Evolutionary conservation across 2,113 vertebrate genomes (phyloP).

Genomic region (Brachyistius frenatus): DNA sequence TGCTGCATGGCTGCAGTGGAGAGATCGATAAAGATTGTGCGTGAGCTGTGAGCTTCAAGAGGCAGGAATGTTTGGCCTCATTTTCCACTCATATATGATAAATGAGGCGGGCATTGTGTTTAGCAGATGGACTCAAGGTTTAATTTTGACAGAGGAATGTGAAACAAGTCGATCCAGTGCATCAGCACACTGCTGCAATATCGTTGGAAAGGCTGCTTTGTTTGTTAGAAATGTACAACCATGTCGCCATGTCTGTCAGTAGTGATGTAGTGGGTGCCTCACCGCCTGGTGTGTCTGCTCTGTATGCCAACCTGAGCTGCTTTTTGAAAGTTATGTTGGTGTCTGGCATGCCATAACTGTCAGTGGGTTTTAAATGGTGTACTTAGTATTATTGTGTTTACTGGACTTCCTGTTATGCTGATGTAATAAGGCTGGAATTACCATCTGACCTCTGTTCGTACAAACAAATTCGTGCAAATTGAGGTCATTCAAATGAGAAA

Average conservation of each 20-base stretch:
- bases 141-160: conserved; percentile 45
- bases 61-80: conserved; percentile 53
- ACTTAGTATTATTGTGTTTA: conserved; percentile 66
- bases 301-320: conserved; percentile 29
- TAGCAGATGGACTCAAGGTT: conserved; percentile 37
- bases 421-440: conserved; percentile 74
- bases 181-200: not conserved
- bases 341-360: conserved; percentile 55
- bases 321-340: conserved; percentile 22
- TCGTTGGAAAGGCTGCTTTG: not conserved
- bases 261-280: conserved; percentile 20
- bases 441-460: conserved; percentile 57
- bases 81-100: conserved; percentile 71
- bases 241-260: not conserved
- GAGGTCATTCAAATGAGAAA: conserved; percentile 54
- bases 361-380: conserved; percentile 69
- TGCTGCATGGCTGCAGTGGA: conserved; percentile 61
- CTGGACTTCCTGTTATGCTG: conserved; percentile 72
- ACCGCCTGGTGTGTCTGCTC: not conserved
- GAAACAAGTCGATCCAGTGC: conserved; percentile 9
- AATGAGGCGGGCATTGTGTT: conserved; percentile 49
- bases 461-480: conserved; percentile 55
- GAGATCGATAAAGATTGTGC: conserved; percentile 79
- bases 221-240: conserved; percentile 1
- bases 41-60: conserved; percentile 73